Evolutionary conservation across 2,888 invertebrate species (phyloP), one percentile per base, ranked within the genome.

Genomic region (Entomobrya proxima): DNA sequence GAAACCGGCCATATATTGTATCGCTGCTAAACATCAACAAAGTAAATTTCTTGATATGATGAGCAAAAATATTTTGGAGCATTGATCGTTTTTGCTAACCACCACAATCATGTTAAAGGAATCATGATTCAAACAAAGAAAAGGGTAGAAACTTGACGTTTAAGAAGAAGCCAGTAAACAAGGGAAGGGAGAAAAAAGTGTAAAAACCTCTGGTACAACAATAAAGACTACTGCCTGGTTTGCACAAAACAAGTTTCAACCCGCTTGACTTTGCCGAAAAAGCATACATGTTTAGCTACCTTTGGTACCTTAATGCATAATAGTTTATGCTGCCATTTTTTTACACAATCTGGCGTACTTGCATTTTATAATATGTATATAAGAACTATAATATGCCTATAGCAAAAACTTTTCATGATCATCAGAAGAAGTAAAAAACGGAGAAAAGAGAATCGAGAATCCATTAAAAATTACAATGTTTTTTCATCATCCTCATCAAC

Each of bases 181-280:
- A 11, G 37, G 13, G 55, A 40, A 21, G 6, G 30, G 50, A 27
- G 52, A 77, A 55, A 50, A 47, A 18, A 67, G 67, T 24, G 67
- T 21, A 44, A 67, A 37, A 64, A 11, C 37, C 64, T 6, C 64
- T 37, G 13, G 67, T 24, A 67, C 1, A 24, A 40, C n/a, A 13
- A 67, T 64, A 11, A 67, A 44, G 67, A 40, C 44, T 40, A 44
- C n/a, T n/a, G n/a, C n/a, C n/a, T n/a, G n/a, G n/a, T 24, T 44
- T 79, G 78, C 78, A 50, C 78, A 79, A n/a, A 79, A 79, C 78
- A 79, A 79, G 78, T 79, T 79, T 79, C 67, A 67, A 79, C 78
- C 67, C 78, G 64, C 47, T 78, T 72, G 44, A 37, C 64, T 79
- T n/a, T 79, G 64, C 50, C 40, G 40, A 67, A 61, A 61, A 61